A percentile compares a stretch with the other conserved stretches of the same genome.
Conservation (phyloP, 2,797 vertebrate species). For the Paratrypauchen microcephalus region DNA sequence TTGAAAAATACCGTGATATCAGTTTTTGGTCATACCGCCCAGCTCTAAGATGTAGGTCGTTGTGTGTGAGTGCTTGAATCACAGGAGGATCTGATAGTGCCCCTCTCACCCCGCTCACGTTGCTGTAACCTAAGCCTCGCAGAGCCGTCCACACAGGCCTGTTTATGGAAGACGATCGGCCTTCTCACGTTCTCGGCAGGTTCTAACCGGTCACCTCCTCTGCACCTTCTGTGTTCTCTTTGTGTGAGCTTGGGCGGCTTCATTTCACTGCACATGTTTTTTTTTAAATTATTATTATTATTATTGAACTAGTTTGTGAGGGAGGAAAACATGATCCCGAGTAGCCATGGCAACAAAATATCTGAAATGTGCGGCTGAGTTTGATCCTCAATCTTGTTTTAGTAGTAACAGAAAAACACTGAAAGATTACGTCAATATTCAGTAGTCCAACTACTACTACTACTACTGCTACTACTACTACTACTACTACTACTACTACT, state of each 20-base stretch:
- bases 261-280: neutral
- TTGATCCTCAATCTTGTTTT: too few species aligned
- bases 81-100: neutral
- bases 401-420: too few species aligned
- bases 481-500: too few species aligned
- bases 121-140: neutral
- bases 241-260: neutral
- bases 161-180: slow-evolving; percentile 3
- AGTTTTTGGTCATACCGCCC: too few species aligned
- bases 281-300: neutral
- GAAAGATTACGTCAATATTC: too few species aligned
- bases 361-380: too few species aligned
- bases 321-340: too few species aligned
- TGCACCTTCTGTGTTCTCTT: neutral
- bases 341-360: too few species aligned
- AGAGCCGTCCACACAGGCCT: neutral
- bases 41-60: too few species aligned
- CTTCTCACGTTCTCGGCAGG: neutral
- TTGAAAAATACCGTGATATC: too few species aligned
- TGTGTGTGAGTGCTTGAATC: neutral
- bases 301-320: neutral
- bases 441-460: too few species aligned
- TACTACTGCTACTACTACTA: too few species aligned
- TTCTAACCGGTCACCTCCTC: neutral
- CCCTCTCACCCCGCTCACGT: neutral